Evolutionary conservation across 2,797 vertebrate genomes (phyloP).

Genomic region (Myotis findleyi): DNA sequence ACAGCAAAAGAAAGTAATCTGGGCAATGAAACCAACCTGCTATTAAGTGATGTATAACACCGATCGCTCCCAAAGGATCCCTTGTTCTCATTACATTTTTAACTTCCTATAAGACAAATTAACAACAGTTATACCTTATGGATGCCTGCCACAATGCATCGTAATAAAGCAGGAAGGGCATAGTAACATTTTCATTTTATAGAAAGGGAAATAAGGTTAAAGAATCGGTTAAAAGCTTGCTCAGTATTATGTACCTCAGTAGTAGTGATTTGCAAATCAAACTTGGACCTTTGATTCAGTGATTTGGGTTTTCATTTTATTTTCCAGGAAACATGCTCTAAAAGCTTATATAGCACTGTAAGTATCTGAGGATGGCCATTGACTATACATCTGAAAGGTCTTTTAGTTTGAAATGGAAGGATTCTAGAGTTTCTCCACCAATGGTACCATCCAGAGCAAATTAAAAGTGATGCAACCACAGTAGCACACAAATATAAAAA

Average conservation of each 20-base stretch:
- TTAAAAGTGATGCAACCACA: slow-evolving; percentile 20
- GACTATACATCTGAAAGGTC: neutral
- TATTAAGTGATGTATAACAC: slow-evolving; percentile 13
- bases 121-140: neutral
- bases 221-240: neutral
- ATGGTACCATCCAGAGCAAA: neutral
- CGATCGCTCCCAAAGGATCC: neutral
- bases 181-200: slow-evolving; percentile 22
- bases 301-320: neutral
- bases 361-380: neutral
- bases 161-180: neutral
- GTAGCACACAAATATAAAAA: neutral
- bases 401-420: slow-evolving; percentile 8
- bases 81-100: slow-evolving; percentile 45
- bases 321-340: neutral
- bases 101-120: slow-evolving; percentile 46
- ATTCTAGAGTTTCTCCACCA: neutral
- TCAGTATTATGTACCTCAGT: neutral
- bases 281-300: neutral
- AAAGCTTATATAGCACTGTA: neutral
- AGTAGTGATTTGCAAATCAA: neutral
- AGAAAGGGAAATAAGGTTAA: neutral
- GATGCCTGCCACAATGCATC: neutral
- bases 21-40: slow-evolving; percentile 61
- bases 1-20: slow-evolving; percentile 62